Evolutionary conservation across 2,113 vertebrate genomes (phyloP), one percentile per base, ranked within the genome.

Genomic region (Gymnarchus niloticus): DNA sequence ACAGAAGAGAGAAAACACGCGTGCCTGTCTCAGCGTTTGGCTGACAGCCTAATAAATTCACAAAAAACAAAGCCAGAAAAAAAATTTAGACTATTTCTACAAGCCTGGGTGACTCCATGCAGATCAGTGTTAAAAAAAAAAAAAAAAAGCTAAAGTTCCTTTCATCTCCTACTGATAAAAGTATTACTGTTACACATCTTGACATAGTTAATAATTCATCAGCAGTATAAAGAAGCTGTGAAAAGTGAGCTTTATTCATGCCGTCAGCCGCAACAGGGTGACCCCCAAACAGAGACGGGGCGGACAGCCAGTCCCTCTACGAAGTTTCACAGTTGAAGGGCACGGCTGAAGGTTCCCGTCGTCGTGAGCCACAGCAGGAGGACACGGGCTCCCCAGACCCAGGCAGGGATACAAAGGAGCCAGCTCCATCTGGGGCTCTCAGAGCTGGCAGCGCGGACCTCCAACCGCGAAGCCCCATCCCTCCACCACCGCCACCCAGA

Each of bases 31-130:
- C 84, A 87, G 83, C 87, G 84, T 33, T 84, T 83, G 44, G 90
- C 56, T 17, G 87, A 89, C 85, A 57, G 76, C 84, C 65, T 85
- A 87, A 48, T 83, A 28, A 87, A 46, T 46, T 37, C 23, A 83
- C 73, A 61, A 44, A 57, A 37, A 78, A 48, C 17, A 78, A 78
- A 48, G 76, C 23, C 76, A n/a, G 37, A 78, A 48, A 46, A 78
- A 78, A 4, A 41, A 73, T 44, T 1, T 6, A 21, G 2, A 37
- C 76, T 61, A n/a, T 78, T 78, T 78, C 8, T 78, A n/a, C 21
- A 78, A 78, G 6, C 37, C 41, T 33, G 44, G 23, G 19, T n/a
- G 23, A 48, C 19, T 21, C 37, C n/a, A 48, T 19, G 8, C 17
- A 78, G 37, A 54, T 52, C 14, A 46, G 46, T 80, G n/a, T n/a